Percentiles rank a stretch among this genome's conserved stretches.
Evolutionary conservation across 2,113 vertebrate species (phyloP).

Genomic region (Mandrillus leucophaeus): DNA sequence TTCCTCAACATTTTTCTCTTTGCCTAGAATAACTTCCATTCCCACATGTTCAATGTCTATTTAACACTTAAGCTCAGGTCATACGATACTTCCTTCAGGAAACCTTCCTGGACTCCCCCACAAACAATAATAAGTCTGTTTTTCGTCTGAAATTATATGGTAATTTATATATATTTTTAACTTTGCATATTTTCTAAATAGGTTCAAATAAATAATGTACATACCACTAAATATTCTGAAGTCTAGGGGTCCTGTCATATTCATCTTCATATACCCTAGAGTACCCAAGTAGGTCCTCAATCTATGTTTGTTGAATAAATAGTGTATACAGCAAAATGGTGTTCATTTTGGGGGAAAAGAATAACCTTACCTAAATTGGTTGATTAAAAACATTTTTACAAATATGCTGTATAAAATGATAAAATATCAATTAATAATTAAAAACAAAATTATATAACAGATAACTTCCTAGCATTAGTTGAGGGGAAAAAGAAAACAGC

Average conservation of each 20-base stretch:
- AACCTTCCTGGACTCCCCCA: not conserved
- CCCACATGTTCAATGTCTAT: not conserved
- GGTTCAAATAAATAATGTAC: not conserved
- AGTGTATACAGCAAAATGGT: not conserved
- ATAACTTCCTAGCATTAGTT: not conserved
- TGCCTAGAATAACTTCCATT: not conserved
- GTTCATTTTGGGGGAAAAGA: slow-evolving; percentile 18
- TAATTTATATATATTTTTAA: not conserved
- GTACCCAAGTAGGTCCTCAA: not conserved
- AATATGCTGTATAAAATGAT: not conserved
- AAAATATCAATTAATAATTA: not conserved
- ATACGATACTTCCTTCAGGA: not conserved
- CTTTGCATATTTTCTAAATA: not conserved
- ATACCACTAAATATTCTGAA: not conserved
- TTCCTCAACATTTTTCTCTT: not conserved
- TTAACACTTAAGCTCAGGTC: not conserved
- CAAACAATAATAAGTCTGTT: not conserved
- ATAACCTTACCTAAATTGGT: not conserved
- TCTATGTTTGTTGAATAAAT: not conserved
- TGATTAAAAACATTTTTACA: not conserved
- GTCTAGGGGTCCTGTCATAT: not conserved
- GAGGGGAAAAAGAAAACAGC: not conserved
- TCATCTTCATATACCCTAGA: not conserved
- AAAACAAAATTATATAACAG: slow-evolving; percentile 2
- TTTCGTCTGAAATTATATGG: not conserved